phyloP scores from a whole-genome alignment of 2,113 vertebrate genomes.

The Ptychochromis oligacanthus region DNA sequence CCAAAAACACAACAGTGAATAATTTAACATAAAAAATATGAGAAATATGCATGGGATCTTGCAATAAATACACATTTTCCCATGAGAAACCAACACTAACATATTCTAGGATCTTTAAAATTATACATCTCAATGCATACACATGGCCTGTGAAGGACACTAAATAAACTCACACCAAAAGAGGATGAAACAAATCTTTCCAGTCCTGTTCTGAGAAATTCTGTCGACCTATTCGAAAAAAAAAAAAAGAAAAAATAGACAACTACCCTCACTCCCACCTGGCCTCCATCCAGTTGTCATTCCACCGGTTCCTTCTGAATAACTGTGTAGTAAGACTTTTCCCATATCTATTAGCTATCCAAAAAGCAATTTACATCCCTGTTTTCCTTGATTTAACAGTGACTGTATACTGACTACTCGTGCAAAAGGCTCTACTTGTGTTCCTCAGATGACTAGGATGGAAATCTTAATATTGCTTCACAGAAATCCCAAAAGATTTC shows the following conservation, averaged over 20 bases:
- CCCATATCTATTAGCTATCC: neutral
- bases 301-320: neutral
- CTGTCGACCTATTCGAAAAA: neutral
- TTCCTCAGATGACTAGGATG: neutral
- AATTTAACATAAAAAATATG: neutral
- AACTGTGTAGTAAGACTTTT: constrained; percentile 1
- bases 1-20: neutral
- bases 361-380: constrained; percentile 11
- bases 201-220: constrained; percentile 12
- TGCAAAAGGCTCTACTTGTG: neutral
- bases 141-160: neutral
- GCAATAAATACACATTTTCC: neutral
- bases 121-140: neutral
- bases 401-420: neutral
- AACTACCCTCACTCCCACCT: neutral
- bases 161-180: neutral
- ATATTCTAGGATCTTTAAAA: neutral
- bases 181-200: neutral
- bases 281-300: neutral
- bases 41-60: constrained; percentile 5
- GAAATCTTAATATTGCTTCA: neutral
- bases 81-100: neutral
- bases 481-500: neutral
- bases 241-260: neutral
- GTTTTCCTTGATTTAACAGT: neutral